Evolutionary conservation across 2,113 vertebrate genomes (phyloP).

Genomic region (Clarias macrocephalus): DNA sequence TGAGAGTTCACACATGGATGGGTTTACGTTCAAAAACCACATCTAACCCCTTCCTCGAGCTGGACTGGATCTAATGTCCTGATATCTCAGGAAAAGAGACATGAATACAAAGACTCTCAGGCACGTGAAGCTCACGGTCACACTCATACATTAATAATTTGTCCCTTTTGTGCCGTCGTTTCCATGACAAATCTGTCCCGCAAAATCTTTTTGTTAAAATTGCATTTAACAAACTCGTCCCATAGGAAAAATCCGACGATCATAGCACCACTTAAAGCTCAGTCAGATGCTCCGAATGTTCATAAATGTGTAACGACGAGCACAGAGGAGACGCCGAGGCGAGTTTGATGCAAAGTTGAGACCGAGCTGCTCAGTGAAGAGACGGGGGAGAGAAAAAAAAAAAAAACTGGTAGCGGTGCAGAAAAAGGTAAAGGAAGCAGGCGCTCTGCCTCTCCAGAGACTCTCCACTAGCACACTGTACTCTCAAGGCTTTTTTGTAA

Average conservation of each 20-base stretch:
- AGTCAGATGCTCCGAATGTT: not conserved
- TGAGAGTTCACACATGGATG: slow-evolving; percentile 50
- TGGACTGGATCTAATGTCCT: not conserved
- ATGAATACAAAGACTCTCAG: not conserved
- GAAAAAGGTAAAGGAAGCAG: slow-evolving; percentile 21
- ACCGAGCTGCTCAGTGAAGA: not conserved
- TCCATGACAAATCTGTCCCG: not conserved
- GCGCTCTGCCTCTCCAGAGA: slow-evolving; percentile 13
- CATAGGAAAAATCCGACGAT: not conserved
- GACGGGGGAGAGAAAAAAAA: not conserved
- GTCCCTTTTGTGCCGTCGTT: not conserved
- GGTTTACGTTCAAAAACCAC: slow-evolving; percentile 40
- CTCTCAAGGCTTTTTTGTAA: slow-evolving; percentile 33
- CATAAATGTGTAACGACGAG: not conserved
- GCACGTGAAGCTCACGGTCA: slow-evolving; percentile 23
- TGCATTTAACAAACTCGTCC: not conserved
- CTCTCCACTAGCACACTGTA: slow-evolving; percentile 12
- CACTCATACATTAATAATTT: not conserved
- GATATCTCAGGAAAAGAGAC: slow-evolving; percentile 24
- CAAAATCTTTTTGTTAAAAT: not conserved
- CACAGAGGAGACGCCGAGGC: not conserved
- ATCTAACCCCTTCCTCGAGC: not conserved
- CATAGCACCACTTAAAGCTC: not conserved
- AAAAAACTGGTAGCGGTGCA: not conserved
- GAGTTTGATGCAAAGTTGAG: not conserved